These are phyloP conservation scores for Herminia tarsipennalis DNA, from an alignment of 2,888 invertebrate genomes.

Conservation along the genomic window DNA sequence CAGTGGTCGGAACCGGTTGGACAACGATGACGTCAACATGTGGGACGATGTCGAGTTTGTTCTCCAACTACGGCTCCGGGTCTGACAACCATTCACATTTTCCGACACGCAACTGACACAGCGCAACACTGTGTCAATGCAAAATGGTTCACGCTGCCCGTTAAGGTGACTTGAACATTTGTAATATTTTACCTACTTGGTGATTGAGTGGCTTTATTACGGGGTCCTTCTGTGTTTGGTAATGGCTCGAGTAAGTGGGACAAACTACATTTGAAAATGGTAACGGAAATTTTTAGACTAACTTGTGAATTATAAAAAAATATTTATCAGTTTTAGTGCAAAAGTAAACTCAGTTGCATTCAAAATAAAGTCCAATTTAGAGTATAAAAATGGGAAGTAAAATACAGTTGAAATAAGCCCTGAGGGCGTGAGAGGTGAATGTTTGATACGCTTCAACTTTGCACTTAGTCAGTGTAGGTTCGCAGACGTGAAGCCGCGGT, in stretches of 20 bases:
- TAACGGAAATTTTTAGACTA: no score
- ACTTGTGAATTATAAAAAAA: no score
- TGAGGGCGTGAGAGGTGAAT: no score
- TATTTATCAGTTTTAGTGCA: no score
- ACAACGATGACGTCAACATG: slow-evolving; percentile 55
- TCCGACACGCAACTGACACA: slow-evolving; percentile 4
- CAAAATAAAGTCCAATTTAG: no score
- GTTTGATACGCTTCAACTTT: no score
- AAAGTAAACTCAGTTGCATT: no score
- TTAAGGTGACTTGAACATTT: slow-evolving; percentile 16
- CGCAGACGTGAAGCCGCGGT: no score
- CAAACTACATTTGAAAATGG: slow-evolving; percentile 9
- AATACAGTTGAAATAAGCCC: no score
- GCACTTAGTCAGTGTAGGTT: no score
- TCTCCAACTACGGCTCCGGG: slow-evolving; percentile 36
- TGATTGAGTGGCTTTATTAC: slow-evolving; percentile 4
- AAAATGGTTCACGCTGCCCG: slow-evolving; percentile 6
- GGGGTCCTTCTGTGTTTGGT: slow-evolving; percentile 1
- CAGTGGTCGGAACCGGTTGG: slow-evolving; percentile 54
- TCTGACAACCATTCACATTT: slow-evolving; percentile 18
- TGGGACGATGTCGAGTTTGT: slow-evolving; percentile 40
- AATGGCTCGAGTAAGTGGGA: slow-evolving; percentile 18
- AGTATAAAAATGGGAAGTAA: no score
- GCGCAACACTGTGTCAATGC: slow-evolving; percentile 13
- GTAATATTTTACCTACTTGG: slow-evolving; percentile 24